These are phyloP conservation scores for Platerodrilus igneus DNA, from an alignment of 2,888 invertebrate genomes.

Conservation along the genomic window DNA sequence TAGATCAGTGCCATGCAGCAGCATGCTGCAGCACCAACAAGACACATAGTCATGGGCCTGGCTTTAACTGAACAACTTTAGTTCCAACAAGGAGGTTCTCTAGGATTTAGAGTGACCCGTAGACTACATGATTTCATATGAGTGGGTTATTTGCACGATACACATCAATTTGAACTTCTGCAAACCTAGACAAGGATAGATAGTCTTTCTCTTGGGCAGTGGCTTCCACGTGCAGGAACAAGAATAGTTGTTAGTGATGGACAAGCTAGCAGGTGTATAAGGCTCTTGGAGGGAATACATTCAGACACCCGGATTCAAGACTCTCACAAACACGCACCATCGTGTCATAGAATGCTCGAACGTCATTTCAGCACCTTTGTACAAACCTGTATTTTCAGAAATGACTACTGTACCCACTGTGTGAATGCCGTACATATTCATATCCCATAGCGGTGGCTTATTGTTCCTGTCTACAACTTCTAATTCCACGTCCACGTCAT, in stretches of 20 bases:
- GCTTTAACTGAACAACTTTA: slow-evolving; percentile 98
- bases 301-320: slow-evolving; percentile 30
- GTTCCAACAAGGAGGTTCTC: slow-evolving; percentile 97
- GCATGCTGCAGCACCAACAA: slow-evolving; percentile 45
- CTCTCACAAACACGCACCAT: slow-evolving; percentile 38
- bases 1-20: slow-evolving; percentile 48
- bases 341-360: slow-evolving; percentile 51
- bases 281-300: slow-evolving; percentile 29
- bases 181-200: slow-evolving; percentile 91
- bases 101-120: slow-evolving; percentile 95
- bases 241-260: slow-evolving; percentile 33
- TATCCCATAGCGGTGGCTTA: slow-evolving; percentile 96
- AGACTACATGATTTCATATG: slow-evolving; percentile 94
- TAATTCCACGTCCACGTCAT: slow-evolving; percentile 97
- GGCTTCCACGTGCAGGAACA: slow-evolving; percentile 62
- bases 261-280: slow-evolving; percentile 30
- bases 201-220: slow-evolving; percentile 97
- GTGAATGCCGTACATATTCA: slow-evolving; percentile 92
- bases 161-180: slow-evolving; percentile 97
- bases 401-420: slow-evolving; percentile 98
- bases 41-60: slow-evolving; percentile 72
- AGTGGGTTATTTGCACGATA: slow-evolving; percentile 97
- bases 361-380: slow-evolving; percentile 50
- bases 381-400: slow-evolving; percentile 98
- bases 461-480: slow-evolving; percentile 98